Base-by-base conservation (phyloP, 2,113 vertebrate genomes). In the Laticauda colubrina region DNA sequence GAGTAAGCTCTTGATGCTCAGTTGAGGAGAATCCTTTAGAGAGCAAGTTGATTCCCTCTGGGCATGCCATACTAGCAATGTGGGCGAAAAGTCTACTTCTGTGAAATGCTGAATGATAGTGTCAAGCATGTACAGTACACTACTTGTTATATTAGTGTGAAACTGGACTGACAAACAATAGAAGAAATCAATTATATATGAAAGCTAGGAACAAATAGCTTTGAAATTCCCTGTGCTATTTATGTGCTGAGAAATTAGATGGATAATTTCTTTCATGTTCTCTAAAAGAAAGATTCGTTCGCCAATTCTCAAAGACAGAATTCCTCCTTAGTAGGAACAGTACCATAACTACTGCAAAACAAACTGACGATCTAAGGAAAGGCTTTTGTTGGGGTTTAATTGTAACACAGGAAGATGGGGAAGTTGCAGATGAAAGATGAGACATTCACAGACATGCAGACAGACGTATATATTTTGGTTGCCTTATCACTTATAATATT, bases 1-100 rank as follows among this genome's bases (percentile, higher is more conserved):
- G 43, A 69, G 53, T 15, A 88, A 88, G 91, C 45, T 59, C 92
- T 91, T 87, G 96, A 45, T 34, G 93, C 48, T 93, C 95, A 85
- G 59, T 86, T n/a, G 53, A 21, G 39, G 91, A 87, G 21, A 57
- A 57, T 90, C 92, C 88, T 81, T 92, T 75, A 34, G 0, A 0
- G 61, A 54, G 54, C 86, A 54, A n/a, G 86, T 54, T 87, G 45
- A 61, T 59, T 89, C 12, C 45, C 34, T 39, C 75, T 51, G 55
- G 12, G 24, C 29, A 61, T 61, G 43, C 55, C 11, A 1, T 21
- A 81, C 12, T n/a, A 89, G 10, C 29, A 34, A 9, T 53, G 8
- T 26, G 4, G n/a, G 1, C 26, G 11, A 85, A n/a, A 39, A 10
- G 54, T 23, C 39, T 39, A 24, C 51, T 86, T 23, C 29, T 69